A percentile compares a stretch with the other conserved stretches of the same genome.
Evolutionary conservation across 2,888 invertebrate genomes (phyloP).

Genomic region (Panorpa germanica): DNA sequence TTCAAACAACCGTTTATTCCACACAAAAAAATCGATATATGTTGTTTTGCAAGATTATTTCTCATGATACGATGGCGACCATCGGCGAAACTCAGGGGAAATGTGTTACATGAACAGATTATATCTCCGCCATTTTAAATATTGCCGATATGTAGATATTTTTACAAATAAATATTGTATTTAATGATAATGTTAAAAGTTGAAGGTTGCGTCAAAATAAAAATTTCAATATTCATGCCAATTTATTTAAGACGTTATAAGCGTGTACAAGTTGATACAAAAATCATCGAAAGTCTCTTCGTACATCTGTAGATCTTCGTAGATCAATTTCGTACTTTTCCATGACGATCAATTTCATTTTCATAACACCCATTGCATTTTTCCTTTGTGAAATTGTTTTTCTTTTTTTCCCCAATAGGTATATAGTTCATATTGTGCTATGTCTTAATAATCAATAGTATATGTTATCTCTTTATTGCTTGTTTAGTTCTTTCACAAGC

Average conservation of each 20-base stretch:
- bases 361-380: slow-evolving; percentile 1
- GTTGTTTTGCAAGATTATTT: too few species aligned
- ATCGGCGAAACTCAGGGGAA: too few species aligned
- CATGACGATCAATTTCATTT: slow-evolving; percentile 3
- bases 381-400: slow-evolving; percentile 1
- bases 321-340: not conserved
- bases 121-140: too few species aligned
- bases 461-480: slow-evolving; percentile 2
- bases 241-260: not conserved
- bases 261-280: not conserved
- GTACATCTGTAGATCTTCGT: not conserved
- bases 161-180: too few species aligned
- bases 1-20: too few species aligned
- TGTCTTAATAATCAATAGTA: not conserved
- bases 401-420: slow-evolving; percentile 3
- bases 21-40: too few species aligned
- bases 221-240: slow-evolving; percentile 10
- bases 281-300: not conserved
- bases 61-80: too few species aligned
- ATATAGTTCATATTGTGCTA: slow-evolving; percentile 5
- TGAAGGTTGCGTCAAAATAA: not conserved
- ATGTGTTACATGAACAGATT: too few species aligned
- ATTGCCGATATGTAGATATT: too few species aligned
- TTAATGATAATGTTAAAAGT: too few species aligned
- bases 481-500: slow-evolving; percentile 3